Base-by-base conservation (phyloP, 2,113 vertebrate species). In the Sinocyclocheilus grahami region DNA sequence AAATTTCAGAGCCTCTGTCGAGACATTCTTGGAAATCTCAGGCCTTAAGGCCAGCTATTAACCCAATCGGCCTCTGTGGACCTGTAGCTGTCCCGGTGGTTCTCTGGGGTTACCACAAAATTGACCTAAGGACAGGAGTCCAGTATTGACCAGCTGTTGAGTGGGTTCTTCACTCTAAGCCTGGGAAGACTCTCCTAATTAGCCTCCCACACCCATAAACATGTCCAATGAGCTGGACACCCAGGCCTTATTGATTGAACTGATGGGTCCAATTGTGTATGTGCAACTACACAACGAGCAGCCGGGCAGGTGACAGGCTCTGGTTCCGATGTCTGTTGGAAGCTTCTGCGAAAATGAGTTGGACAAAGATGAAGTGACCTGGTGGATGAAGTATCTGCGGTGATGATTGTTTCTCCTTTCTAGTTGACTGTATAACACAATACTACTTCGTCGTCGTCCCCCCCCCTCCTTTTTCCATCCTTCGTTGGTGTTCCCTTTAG, bases 171-270 rank as follows among this genome's bases (percentile, higher is more conserved):
- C 90, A 91, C 88, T 91, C 89, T 88, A 90, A 92, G 93, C 93
- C 94, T 95, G 95, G 94, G 94, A 95, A 95, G 92, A 92, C 89
- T 88, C 83, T 91, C 89, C 92, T 95, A 95, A 95, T 96, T 95
- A 94, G 93, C 94, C 95, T 95, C 95, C 94, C 94, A 95, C 94
- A 94, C 93, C 93, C 92, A 94, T 95, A 95, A 95, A 95, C 89
- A 92, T 92, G 92, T 94, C 91, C 92, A 91, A 89, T 91, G 89
- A 92, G 92, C 93, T 90, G 91, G 91, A 92, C 92, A 91, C 90
- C 93, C 91, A 37, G 65, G 82, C 65, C 88, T 91, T 92, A 95
- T 94, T 94, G 94, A 95, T 94, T 90, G 90, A 88, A 84, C 91
- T 91, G 93, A 93, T 92, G 91, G 90, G 82, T 86, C 89, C 91